Conservation (phyloP, 35 echinoderm and acorn worm species). For the Ophiothrix spiculata region DNA sequence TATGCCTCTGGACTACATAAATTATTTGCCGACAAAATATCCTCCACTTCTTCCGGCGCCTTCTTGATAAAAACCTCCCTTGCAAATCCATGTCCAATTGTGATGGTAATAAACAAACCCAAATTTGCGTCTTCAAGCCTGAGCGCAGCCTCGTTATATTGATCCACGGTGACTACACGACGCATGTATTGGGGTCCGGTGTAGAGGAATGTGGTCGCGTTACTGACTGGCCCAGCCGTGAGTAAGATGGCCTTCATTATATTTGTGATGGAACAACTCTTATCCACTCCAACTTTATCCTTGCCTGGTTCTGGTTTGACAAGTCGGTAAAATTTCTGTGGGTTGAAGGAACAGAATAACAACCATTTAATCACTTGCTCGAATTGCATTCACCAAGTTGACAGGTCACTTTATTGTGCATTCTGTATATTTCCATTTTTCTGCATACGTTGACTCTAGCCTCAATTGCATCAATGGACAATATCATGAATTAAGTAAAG, state of each 20-base stretch:
- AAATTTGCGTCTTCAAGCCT: background rate
- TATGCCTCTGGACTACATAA: background rate
- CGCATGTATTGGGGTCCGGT: background rate
- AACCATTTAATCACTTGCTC: no score
- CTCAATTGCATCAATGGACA: no score
- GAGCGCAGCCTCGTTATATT: background rate
- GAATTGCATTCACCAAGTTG: no score
- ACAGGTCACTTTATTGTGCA: no score
- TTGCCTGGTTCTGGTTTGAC: no score
- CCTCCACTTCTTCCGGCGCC: background rate
- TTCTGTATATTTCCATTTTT: no score
- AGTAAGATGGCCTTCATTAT: background rate
- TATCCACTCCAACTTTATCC: no score
- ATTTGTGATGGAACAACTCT: background rate
- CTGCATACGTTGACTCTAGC: no score
- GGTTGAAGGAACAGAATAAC: no score
- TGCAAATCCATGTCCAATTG: background rate
- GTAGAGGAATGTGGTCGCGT: background rate
- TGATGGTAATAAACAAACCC: background rate
- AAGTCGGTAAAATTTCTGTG: no score
- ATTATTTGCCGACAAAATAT: background rate
- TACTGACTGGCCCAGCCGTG: background rate
- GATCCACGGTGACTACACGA: background rate
- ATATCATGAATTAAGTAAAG: no score
- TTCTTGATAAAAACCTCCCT: conserved; percentile 1